A percentile compares a stretch with the other conserved stretches of the same genome.
Conservation (phyloP, 2,888 invertebrate species). For the Trissolcus brochymenae region DNA sequence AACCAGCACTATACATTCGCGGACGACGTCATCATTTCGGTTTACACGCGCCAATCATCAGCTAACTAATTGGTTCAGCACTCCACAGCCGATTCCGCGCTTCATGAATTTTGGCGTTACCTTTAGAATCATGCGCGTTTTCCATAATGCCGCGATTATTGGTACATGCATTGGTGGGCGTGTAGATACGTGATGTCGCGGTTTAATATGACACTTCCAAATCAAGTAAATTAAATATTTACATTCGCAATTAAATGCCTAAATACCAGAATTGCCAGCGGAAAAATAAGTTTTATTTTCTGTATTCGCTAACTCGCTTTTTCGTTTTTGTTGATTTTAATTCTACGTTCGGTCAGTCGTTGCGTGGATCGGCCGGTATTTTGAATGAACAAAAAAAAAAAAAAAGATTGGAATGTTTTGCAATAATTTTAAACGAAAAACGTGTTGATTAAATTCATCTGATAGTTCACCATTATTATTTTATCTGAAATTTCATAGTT, state of each 20-base stretch:
- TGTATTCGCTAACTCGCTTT: too few relatives aligned
- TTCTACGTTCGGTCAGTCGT: too few relatives aligned
- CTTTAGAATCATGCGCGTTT: conserved; percentile 65
- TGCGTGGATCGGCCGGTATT: too few relatives aligned
- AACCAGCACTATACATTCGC: conserved; percentile 58
- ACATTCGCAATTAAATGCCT: conserved; percentile 1
- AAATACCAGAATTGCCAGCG: too few relatives aligned
- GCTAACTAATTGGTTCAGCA: conserved; percentile 73
- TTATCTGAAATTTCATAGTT: too few relatives aligned
- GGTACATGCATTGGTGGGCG: conserved; percentile 51
- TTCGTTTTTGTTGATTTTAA: too few relatives aligned
- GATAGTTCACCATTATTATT: too few relatives aligned
- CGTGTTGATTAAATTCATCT: too few relatives aligned
- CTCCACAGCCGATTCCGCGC: conserved; percentile 69
- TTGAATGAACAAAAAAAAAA: too few relatives aligned
- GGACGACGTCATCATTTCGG: conserved; percentile 72
- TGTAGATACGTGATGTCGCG: conserved; percentile 10
- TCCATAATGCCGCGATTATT: conserved; percentile 69
- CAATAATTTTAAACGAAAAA: too few relatives aligned
- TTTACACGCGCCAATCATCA: conserved; percentile 75
- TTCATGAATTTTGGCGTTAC: conserved; percentile 62
- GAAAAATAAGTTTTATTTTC: too few relatives aligned
- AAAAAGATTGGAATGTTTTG: too few relatives aligned
- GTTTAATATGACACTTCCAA: conserved; percentile 56
- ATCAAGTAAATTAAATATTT: conserved; percentile 49